Evolutionary conservation across 2,113 vertebrate genomes (phyloP), one percentile per base, ranked within the genome.

Genomic region (Oplegnathus fasciatus): DNA sequence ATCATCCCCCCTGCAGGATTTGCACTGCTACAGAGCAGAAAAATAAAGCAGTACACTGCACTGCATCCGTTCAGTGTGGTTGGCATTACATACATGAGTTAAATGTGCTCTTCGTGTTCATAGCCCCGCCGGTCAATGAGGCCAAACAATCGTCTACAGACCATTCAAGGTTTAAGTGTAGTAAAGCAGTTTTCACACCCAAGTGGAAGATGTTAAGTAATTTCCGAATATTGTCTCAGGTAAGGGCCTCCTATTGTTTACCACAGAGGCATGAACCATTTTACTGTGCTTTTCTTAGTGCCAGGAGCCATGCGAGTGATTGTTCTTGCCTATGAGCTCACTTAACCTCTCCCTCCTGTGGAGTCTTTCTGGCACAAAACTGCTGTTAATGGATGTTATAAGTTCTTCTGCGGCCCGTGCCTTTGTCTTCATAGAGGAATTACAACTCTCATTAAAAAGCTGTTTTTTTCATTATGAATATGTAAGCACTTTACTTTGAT

Each of bases 191-290:
- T 85, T 90, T 76, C 50, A 83, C 70, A 83, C n/a, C 32, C 22
- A 62, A 55, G 62, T 52, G 79, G 54, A 42, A 79, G 65, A 85
- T 73, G 69, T 76, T 83, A 68, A 54, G 81, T 85, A 46, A 80
- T 85, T 80, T 80, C 61, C 13, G 6, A 86, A 67, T 62, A 65
- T 67, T 76, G 71, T 88, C 28, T 82, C 61, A 58, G 80, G 61
- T 76, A 81, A 86, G 58, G 80, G 85, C 87, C 78, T 69, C 87
- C 87, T 58, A 24, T 85, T 90, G 89, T 88, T 91, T 75, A 76
- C 57, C 71, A 44, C 65, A 73, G 34, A 82, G 71, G 26, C 46
- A 69, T 50, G 58, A 78, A 60, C 60, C 76, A 80, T 83, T 86
- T 87, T 20, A 60, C 24, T 42, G 18, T 57, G 55, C 76, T 75